Conservation (phyloP, 2,888 invertebrate genomes). For the Linyphia triangularis region DNA sequence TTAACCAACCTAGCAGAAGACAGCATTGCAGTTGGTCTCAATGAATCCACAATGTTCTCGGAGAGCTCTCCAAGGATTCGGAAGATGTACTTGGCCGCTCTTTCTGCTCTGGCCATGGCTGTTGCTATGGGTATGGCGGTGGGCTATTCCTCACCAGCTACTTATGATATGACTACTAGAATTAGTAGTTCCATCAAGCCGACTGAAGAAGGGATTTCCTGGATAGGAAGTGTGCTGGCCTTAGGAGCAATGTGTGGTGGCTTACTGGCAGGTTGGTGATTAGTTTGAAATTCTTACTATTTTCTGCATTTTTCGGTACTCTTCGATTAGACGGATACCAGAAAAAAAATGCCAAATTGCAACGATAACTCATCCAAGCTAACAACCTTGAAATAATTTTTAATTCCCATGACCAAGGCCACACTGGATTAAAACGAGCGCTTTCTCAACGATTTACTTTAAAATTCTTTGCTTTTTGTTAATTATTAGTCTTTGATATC, state of each 20-base stretch:
- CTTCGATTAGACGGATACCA: too few relatives aligned
- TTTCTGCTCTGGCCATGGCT: constrained; percentile 68
- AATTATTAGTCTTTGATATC: too few relatives aligned
- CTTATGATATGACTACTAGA: constrained; percentile 60
- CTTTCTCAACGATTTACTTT: too few relatives aligned
- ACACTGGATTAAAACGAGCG: too few relatives aligned
- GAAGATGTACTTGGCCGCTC: constrained; percentile 69
- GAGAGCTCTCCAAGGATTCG: constrained; percentile 1
- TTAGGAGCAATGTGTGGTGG: constrained; percentile 75
- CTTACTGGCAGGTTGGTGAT: constrained; percentile 61
- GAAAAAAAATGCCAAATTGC: too few relatives aligned
- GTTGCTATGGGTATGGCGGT: constrained; percentile 72
- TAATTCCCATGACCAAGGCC: too few relatives aligned
- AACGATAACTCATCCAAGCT: too few relatives aligned
- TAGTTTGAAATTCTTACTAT: too few relatives aligned
- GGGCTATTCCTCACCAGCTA: constrained; percentile 75
- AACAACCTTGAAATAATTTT: too few relatives aligned
- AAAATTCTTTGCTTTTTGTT: too few relatives aligned
- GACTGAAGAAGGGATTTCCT: constrained; percentile 29
- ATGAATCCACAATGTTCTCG: not conserved
- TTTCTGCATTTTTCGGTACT: too few relatives aligned
- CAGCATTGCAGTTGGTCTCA: not conserved
- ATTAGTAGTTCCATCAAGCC: constrained; percentile 26
- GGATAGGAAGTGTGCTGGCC: constrained; percentile 73
- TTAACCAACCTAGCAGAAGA: constrained; percentile 7